Evolutionary conservation across 2,888 invertebrate genomes (phyloP).

Genomic region (Halocaridina rubra): DNA sequence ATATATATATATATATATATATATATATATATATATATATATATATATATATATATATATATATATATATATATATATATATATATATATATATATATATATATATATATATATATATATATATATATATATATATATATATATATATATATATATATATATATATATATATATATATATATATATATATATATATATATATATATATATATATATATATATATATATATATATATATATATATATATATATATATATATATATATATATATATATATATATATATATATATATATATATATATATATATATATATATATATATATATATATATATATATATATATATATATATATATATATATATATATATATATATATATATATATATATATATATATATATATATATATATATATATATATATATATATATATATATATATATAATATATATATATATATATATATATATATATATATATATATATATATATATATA

Average conservation of each 20-base stretch:
- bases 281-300: background rate
- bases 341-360: background rate
- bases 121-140: background rate
- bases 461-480: background rate
- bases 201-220: background rate
- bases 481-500: background rate
- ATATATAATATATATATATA: background rate
- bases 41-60: background rate
- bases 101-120: background rate
- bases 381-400: background rate
- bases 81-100: slow-evolving; percentile 18
- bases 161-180: background rate
- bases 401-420: slow-evolving; percentile 1
- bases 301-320: background rate
- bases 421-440: slow-evolving; percentile 11
- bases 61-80: background rate
- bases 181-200: background rate
- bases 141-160: slow-evolving; percentile 5
- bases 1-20: background rate
- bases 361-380: background rate
- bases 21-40: background rate
- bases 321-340: background rate
- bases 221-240: background rate
- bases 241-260: background rate
- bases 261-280: background rate